phyloP scores from a whole-genome alignment of 1,140 invertebrate genomes.

The Episyrphus balteatus region DNA sequence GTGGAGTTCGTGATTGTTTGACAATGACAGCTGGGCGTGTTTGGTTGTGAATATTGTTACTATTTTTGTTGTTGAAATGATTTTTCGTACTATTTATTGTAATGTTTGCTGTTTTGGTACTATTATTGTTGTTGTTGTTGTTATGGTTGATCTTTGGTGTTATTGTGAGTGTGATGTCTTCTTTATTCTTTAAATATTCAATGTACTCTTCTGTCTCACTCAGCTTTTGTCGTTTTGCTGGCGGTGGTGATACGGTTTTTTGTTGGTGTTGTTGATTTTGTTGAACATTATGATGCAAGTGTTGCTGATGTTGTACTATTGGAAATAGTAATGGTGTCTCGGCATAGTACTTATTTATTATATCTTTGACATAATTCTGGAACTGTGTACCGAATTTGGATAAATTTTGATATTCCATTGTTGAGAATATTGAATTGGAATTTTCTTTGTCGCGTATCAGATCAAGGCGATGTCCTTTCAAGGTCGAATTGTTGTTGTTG shows the following conservation, averaged over 20 bases:
- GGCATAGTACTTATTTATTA: slow-evolving; percentile 35
- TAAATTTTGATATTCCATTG: slow-evolving; percentile 35
- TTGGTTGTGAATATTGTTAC: background rate
- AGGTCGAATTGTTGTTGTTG: background rate
- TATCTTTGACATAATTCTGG: slow-evolving; percentile 36
- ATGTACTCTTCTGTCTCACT: slow-evolving; percentile 35
- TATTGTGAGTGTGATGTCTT: slow-evolving; percentile 32
- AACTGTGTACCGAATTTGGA: slow-evolving; percentile 32
- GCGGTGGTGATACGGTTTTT: background rate
- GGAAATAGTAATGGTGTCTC: slow-evolving; percentile 26
- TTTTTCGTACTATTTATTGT: background rate
- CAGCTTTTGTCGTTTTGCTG: slow-evolving; percentile 19
- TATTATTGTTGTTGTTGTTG: slow-evolving; percentile 1
- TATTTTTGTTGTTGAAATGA: slow-evolving; percentile 3
- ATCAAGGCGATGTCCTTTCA: slow-evolving; percentile 10
- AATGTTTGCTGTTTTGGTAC: background rate
- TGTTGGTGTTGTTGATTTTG: background rate
- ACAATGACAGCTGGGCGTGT: too few relatives aligned
- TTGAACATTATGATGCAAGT: slow-evolving; percentile 4
- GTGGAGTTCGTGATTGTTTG: too few relatives aligned
- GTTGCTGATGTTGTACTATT: background rate
- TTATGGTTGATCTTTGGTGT: slow-evolving; percentile 18
- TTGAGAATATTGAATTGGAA: slow-evolving; percentile 17
- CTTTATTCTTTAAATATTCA: slow-evolving; percentile 34
- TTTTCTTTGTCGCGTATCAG: slow-evolving; percentile 9